These are phyloP conservation scores for Eptatretus burgeri DNA, from an alignment of 2,113 vertebrate genomes.

Conservation along the genomic window DNA sequence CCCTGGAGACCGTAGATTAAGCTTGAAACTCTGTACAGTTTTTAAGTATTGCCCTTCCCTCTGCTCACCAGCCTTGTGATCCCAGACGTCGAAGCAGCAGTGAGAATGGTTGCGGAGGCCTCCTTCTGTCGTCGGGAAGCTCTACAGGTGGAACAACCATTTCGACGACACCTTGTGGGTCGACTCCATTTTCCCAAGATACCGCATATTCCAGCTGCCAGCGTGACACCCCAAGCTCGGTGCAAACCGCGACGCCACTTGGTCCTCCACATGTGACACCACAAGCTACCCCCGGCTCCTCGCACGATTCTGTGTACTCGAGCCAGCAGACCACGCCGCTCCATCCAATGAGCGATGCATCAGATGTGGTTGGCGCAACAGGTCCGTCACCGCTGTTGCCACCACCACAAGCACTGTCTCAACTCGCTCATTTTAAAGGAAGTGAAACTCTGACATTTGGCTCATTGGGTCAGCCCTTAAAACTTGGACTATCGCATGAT, in stretches of 20 bases:
- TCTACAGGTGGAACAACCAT: neutral
- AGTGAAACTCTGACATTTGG: too few species aligned
- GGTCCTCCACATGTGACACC: constrained; percentile 51
- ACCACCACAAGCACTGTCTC: too few species aligned
- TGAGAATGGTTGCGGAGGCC: neutral
- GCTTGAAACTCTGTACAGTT: neutral
- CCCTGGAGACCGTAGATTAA: too few species aligned
- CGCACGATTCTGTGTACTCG: constrained; percentile 58
- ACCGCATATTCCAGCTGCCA: constrained; percentile 73
- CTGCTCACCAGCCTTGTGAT: constrained; percentile 5
- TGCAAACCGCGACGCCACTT: constrained; percentile 32
- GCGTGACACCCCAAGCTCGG: constrained; percentile 57
- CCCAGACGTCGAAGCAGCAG: constrained; percentile 3
- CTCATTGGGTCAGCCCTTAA: too few species aligned
- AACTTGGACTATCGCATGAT: too few species aligned
- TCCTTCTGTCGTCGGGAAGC: neutral
- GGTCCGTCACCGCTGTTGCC: too few species aligned
- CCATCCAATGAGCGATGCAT: constrained; percentile 17
- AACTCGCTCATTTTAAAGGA: too few species aligned
- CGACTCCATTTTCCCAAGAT: constrained; percentile 60
- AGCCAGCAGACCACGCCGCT: constrained; percentile 66
- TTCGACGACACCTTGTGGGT: constrained; percentile 11
- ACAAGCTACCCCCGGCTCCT: constrained; percentile 60
- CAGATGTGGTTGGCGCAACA: too few species aligned
- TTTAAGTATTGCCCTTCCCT: neutral